Evolutionary conservation across 1,140 invertebrate genomes (phyloP).

Genomic region (Lethocerus indicus): DNA sequence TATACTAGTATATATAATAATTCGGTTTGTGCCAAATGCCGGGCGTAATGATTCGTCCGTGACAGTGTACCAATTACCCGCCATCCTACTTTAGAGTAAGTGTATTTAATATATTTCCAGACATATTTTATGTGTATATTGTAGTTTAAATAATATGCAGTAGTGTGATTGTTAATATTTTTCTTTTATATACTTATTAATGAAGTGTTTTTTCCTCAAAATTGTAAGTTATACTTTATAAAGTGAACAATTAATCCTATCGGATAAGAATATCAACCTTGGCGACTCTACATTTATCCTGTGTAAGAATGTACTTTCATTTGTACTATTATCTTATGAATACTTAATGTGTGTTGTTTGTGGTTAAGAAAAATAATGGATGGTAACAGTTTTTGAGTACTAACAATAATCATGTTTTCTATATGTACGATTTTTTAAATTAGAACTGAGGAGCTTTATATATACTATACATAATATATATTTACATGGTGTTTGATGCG

Average conservation of each 20-base stretch:
- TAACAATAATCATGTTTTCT: slow-evolving; percentile 4
- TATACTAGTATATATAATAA: slow-evolving; percentile 5
- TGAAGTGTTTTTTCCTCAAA: neutral
- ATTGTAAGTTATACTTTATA: neutral
- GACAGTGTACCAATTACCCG: slow-evolving; percentile 8
- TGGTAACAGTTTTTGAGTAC: neutral
- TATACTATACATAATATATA: slow-evolving; percentile 1
- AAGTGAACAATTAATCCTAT: slow-evolving; percentile 1
- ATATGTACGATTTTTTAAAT: slow-evolving; percentile 2
- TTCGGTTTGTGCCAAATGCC: slow-evolving; percentile 11
- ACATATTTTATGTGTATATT: slow-evolving; percentile 11
- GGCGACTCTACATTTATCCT: slow-evolving; percentile 3
- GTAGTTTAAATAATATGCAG: slow-evolving; percentile 4
- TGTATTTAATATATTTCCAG: slow-evolving; percentile 10
- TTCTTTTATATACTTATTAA: slow-evolving; percentile 2
- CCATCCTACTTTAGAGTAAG: slow-evolving; percentile 11
- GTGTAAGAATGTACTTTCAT: slow-evolving; percentile 9
- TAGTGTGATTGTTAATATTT: slow-evolving; percentile 10
- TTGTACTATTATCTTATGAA: slow-evolving; percentile 6
- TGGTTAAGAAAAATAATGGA: slow-evolving; percentile 2
- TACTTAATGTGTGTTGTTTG: slow-evolving; percentile 11
- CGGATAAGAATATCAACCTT: slow-evolving; percentile 10
- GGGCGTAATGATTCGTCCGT: slow-evolving; percentile 5
- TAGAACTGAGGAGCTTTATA: slow-evolving; percentile 8
- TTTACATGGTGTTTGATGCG: slow-evolving; percentile 7